These are phyloP conservation scores for Microplitis demolitor DNA, from an alignment of 1,140 invertebrate species.

Conservation along the genomic window DNA sequence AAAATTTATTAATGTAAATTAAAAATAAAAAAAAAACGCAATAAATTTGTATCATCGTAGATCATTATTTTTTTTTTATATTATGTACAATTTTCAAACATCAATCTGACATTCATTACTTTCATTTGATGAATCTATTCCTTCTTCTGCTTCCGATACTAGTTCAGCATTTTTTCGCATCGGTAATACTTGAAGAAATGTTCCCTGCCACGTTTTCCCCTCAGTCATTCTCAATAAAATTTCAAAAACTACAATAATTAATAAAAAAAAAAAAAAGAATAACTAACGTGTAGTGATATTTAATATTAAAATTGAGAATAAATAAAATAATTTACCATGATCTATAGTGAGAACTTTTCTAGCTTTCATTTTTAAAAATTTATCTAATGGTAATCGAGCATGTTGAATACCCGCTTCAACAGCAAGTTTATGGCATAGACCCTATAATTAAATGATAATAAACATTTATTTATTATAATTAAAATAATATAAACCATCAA, in stretches of 20 bases:
- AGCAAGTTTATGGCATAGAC: slow-evolving; percentile 84
- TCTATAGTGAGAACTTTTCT: slow-evolving; percentile 95
- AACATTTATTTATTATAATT: slow-evolving; percentile 13
- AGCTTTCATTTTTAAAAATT: slow-evolving; percentile 91
- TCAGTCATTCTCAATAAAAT: slow-evolving; percentile 81
- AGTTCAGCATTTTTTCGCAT: slow-evolving; percentile 73
- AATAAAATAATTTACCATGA: slow-evolving; percentile 73
- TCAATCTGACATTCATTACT: slow-evolving; percentile 37
- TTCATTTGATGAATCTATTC: background rate
- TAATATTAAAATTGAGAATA: background rate
- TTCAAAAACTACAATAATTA: slow-evolving; percentile 79
- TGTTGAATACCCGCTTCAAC: slow-evolving; percentile 78
- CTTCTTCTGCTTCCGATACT: slow-evolving; percentile 14
- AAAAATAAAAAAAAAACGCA: too few species aligned
- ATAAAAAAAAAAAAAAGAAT: slow-evolving; percentile 23
- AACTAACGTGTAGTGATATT: background rate
- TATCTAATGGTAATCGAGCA: slow-evolving; percentile 86
- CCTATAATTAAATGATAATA: slow-evolving; percentile 63
- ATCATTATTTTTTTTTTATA: too few species aligned
- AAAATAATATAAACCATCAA: background rate
- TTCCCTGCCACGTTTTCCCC: slow-evolving; percentile 82
- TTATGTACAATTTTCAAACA: too few species aligned
- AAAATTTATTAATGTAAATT: too few species aligned
- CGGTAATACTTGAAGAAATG: slow-evolving; percentile 81
- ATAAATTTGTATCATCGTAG: too few species aligned